Conservation (phyloP, 2,113 vertebrate genomes). For the Leucosticte australis region DNA sequence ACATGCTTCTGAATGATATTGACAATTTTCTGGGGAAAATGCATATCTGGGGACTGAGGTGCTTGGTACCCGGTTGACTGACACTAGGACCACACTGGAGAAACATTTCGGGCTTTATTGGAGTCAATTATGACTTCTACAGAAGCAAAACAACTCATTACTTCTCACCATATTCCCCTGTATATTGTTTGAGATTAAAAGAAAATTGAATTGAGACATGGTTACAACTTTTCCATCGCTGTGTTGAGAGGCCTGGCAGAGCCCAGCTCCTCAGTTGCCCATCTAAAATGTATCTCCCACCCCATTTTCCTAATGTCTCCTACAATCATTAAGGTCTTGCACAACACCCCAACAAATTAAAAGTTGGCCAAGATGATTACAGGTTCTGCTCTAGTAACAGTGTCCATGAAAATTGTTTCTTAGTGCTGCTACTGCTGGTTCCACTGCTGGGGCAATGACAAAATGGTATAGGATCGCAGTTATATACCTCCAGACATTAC, state of each 20-base stretch:
- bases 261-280: background rate
- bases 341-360: background rate
- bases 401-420: background rate
- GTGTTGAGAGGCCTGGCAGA: background rate
- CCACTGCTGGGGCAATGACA: rapidly evolving
- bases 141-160: background rate
- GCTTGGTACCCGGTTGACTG: background rate
- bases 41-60: background rate
- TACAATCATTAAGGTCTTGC: background rate
- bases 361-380: background rate
- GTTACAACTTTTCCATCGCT: background rate
- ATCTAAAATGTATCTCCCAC: background rate
- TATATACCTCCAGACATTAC: background rate
- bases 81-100: background rate
- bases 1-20: background rate
- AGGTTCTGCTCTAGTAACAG: background rate
- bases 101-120: background rate
- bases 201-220: background rate
- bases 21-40: background rate
- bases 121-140: background rate
- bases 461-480: background rate
- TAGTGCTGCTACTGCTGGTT: background rate
- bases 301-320: background rate
- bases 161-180: background rate
- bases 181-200: background rate